These are phyloP conservation scores for Ethmia dodecea DNA, from an alignment of 2,888 invertebrate genomes.

Conservation along the genomic window DNA sequence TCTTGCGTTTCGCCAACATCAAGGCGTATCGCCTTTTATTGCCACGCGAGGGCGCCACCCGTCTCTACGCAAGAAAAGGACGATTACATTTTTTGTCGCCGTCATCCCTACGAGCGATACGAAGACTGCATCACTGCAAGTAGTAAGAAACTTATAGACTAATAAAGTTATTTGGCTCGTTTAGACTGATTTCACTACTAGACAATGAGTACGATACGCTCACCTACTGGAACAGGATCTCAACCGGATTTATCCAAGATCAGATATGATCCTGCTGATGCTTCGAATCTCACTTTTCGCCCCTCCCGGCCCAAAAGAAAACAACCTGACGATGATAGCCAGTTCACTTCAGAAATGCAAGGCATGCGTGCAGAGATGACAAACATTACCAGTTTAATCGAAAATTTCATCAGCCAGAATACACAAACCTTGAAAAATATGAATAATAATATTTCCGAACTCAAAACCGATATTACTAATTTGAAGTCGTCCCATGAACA, in stretches of 20 bases:
- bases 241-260: constrained; percentile 8
- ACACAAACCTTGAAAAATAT: constrained; percentile 13
- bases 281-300: constrained; percentile 1
- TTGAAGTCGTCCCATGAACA: too few species aligned
- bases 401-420: constrained; percentile 7
- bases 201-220: constrained; percentile 1
- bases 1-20: too few species aligned
- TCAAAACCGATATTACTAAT: constrained; percentile 15
- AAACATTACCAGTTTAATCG: constrained; percentile 1
- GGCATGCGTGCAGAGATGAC: constrained; percentile 4
- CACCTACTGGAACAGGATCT: constrained; percentile 4
- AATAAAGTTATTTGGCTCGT: too few species aligned
- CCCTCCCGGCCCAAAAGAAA: constrained; percentile 5
- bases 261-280: neutral
- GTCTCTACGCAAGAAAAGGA: too few species aligned
- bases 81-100: too few species aligned
- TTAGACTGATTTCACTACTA: too few species aligned
- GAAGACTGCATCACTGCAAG: too few species aligned
- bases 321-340: constrained; percentile 5
- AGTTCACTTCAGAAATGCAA: neutral
- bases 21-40: too few species aligned
- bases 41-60: too few species aligned
- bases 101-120: too few species aligned
- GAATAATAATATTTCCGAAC: constrained; percentile 14
- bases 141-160: too few species aligned